Base-by-base conservation (phyloP, 2,888 invertebrate genomes). In the Timandra comae region DNA sequence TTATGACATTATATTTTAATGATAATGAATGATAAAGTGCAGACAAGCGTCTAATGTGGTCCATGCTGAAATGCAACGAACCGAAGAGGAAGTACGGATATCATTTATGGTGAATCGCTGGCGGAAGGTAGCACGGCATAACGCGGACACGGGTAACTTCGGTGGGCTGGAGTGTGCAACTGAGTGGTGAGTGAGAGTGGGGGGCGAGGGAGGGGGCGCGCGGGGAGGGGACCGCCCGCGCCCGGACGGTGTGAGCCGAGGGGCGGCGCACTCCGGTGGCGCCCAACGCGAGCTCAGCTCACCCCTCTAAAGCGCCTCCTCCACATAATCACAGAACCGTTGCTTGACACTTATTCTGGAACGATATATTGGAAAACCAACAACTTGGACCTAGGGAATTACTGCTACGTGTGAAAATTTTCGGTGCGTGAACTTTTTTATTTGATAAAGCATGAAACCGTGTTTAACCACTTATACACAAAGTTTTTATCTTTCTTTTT, bases 31-130 rank as follows among this genome's bases (percentile, higher is more conserved):
- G 59, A 67, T 69, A 56, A 48, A 57, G 79, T 82, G 81, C 82
- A 75, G 60, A 58, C 52, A 84, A 84, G 84, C 84, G 60, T 77
- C 82, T 84, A 85, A 66, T 63, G 79, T 82, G 84, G 84, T 74
- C 64, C 84, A 84, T 85, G 84, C 84, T 77, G 75, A 57, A 63
- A 69, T 75, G 82, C 82, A 78, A 85, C 84, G 84, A 84, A 85
- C 84, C 84, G 71, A 75, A 60, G 57, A 65, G 63, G 70, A 63
- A 69, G 77, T 61, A 68, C 72, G 65, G 72, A 61, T 70, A 73
- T 80, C 72, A 75, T 75, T 46, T 46, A 73, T 76, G 77, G 55
- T 65, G 78, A 63, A 68, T 67, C 74, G 71, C 74, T 68, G 79
- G 62, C 78, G 70, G 69, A 56, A 65, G 64, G 56, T 61, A 46